These are phyloP conservation scores for Latrodectus hesperus DNA, from an alignment of 2,888 invertebrate genomes.

Conservation along the genomic window DNA sequence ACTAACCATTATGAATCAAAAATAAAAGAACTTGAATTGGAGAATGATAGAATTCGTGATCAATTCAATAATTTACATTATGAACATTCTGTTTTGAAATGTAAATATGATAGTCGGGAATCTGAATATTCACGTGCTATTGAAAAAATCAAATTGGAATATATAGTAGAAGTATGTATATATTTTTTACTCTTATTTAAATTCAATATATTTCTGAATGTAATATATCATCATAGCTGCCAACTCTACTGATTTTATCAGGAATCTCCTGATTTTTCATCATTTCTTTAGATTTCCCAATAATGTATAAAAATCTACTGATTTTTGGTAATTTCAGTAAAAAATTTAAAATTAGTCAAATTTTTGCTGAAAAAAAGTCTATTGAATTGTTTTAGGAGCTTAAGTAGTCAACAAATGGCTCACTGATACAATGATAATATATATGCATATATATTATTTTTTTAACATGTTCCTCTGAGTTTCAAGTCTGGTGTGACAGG, in stretches of 20 bases:
- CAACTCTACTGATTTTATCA: neutral
- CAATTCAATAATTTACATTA: conserved; percentile 48
- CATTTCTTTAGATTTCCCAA: neutral
- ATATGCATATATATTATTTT: too few species aligned
- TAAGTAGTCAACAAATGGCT: too few species aligned
- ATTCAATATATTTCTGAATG: neutral
- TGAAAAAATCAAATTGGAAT: conserved; percentile 54
- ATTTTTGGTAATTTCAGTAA: too few species aligned
- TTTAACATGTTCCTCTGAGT: too few species aligned
- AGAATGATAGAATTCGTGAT: conserved; percentile 38
- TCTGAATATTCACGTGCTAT: conserved; percentile 46
- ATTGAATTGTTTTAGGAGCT: too few species aligned
- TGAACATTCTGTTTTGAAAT: conserved; percentile 52
- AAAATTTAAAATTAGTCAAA: neutral
- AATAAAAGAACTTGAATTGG: conserved; percentile 40
- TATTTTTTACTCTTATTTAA: neutral
- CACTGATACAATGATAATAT: too few species aligned
- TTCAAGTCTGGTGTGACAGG: too few species aligned
- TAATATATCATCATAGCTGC: neutral
- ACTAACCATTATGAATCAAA: conserved; percentile 45
- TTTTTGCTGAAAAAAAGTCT: too few species aligned
- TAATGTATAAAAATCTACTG: too few species aligned
- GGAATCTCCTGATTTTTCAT: neutral
- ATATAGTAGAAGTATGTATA: conserved; percentile 47
- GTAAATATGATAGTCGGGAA: conserved; percentile 33